A percentile compares a stretch with the other conserved stretches of the same genome.
phyloP scores from a whole-genome alignment of 2,888 invertebrate genomes.

The Eupithecia dodoneata region DNA sequence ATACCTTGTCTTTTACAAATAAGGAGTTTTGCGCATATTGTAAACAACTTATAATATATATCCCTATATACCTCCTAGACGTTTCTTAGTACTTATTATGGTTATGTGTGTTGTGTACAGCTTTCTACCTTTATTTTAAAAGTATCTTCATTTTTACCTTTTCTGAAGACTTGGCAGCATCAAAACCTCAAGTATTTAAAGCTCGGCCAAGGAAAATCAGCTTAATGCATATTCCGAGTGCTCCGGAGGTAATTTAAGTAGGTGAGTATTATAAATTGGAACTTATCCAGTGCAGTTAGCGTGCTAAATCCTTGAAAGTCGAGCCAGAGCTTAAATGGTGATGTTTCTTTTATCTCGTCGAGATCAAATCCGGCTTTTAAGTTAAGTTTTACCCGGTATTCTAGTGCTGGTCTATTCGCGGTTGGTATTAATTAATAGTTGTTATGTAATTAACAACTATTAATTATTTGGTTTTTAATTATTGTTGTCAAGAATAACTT shows the following conservation, averaged over 20 bases:
- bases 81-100: background rate
- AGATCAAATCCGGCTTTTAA: background rate
- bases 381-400: background rate
- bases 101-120: background rate
- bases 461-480: too few species aligned
- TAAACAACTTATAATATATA: background rate
- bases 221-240: constrained; percentile 11
- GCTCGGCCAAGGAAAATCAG: constrained; percentile 19
- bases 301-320: constrained; percentile 19
- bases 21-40: background rate
- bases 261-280: constrained; percentile 24
- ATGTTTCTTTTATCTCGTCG: constrained; percentile 3
- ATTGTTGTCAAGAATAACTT: too few species aligned
- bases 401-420: background rate
- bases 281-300: constrained; percentile 30
- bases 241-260: constrained; percentile 14
- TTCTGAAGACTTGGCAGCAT: background rate
- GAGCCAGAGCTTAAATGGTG: constrained; percentile 15
- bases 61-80: background rate
- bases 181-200: background rate
- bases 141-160: background rate
- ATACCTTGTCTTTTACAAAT: background rate
- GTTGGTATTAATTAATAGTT: too few species aligned
- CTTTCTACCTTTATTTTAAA: background rate
- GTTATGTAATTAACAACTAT: too few species aligned